phyloP scores from a whole-genome alignment of 2,797 vertebrate species.

The Coranthus polyacanthus region DNA sequence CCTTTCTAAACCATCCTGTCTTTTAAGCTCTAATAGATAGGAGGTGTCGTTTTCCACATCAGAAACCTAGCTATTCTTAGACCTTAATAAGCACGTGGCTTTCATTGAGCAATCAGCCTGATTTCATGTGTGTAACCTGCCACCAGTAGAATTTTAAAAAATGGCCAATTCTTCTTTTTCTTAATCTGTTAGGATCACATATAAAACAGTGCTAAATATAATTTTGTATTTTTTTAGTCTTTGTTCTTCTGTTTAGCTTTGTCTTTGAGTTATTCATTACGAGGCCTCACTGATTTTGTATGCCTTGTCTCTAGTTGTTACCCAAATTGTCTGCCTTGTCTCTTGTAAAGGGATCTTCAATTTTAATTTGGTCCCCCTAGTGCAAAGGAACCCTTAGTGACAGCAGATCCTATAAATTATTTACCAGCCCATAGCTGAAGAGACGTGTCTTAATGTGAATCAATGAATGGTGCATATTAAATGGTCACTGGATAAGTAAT shows the following conservation, averaged over 20 bases:
- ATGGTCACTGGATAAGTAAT: slow-evolving; percentile 69
- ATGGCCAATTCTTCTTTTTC: slow-evolving; percentile 2
- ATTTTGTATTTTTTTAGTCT: slow-evolving; percentile 30
- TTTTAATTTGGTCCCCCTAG: slow-evolving; percentile 77
- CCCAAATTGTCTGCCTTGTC: slow-evolving; percentile 48
- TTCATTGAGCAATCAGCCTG: too few species aligned
- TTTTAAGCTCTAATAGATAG: slow-evolving; percentile 67
- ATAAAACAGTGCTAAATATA: slow-evolving; percentile 37
- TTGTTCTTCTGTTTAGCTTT: slow-evolving; percentile 46
- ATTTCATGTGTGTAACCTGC: slow-evolving; percentile 43
- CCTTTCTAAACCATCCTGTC: slow-evolving; percentile 62
- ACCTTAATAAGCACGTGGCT: slow-evolving; percentile 57
- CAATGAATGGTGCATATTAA: slow-evolving; percentile 79
- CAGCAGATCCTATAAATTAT: slow-evolving; percentile 78
- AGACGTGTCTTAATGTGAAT: slow-evolving; percentile 79
- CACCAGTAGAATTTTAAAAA: slow-evolving; percentile 9
- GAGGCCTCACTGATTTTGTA: slow-evolving; percentile 33
- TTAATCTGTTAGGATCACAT: slow-evolving; percentile 37
- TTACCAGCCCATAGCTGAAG: slow-evolving; percentile 73
- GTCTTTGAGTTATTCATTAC: slow-evolving; percentile 57
- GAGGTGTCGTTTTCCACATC: slow-evolving; percentile 60
- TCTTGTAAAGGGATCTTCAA: slow-evolving; percentile 70
- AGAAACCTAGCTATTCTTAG: slow-evolving; percentile 56
- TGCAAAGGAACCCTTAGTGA: slow-evolving; percentile 58
- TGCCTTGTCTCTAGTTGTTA: slow-evolving; percentile 38